Conservation (phyloP, 2,113 vertebrate species). For the Pampusana beccarii region DNA sequence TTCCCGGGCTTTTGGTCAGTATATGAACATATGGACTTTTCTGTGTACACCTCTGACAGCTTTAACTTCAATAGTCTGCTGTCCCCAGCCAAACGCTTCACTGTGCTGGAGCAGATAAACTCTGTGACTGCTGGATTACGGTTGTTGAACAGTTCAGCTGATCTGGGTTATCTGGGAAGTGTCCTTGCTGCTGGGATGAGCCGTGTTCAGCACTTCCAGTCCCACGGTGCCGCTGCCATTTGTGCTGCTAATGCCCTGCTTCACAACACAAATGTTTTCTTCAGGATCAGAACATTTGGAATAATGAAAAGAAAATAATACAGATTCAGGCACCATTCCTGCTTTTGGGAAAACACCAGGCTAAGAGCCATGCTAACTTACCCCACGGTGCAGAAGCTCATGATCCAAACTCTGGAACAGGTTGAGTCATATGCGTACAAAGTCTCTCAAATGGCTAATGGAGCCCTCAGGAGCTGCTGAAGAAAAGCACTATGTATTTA, state of each 20-base stretch:
- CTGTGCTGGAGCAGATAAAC: not conserved
- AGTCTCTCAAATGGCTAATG: not conserved
- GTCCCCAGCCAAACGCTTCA: not conserved
- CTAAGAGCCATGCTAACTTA: not conserved
- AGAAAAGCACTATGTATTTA: not conserved
- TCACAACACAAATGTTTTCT: not conserved
- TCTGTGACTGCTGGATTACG: not conserved
- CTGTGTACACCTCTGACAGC: not conserved
- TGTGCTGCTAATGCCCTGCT: accelerated
- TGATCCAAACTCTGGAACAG: not conserved
- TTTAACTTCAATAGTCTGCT: not conserved
- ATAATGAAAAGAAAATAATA: not conserved
- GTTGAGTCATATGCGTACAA: not conserved
- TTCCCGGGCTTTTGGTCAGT: not conserved
- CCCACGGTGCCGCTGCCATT: accelerated
- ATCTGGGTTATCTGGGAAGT: not conserved
- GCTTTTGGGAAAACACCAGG: not conserved
- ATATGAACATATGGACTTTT: not conserved
- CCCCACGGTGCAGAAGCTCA: not conserved
- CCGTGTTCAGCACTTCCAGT: not conserved
- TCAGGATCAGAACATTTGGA: not conserved
- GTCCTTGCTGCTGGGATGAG: not conserved
- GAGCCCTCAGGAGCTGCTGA: slow-evolving; percentile 31
- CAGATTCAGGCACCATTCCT: not conserved
- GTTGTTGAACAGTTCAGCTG: not conserved